Percentiles rank a stretch among this genome's conserved stretches.
Conservation (phyloP, 1,140 invertebrate genomes). For the Venustaconcha ellipsiformis region DNA sequence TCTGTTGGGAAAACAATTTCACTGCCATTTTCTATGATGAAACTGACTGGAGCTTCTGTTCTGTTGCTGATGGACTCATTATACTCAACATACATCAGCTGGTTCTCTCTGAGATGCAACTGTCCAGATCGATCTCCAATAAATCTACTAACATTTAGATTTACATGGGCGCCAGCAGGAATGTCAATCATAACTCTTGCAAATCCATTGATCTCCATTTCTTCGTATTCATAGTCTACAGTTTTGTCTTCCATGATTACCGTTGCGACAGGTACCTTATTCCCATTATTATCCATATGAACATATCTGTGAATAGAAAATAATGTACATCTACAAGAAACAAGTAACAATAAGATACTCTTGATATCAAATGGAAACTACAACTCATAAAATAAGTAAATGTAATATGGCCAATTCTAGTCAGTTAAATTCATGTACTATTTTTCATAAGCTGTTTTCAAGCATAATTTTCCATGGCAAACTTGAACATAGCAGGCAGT, state of each 20-base stretch:
- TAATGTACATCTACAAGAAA: neutral
- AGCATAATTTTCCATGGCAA: no score
- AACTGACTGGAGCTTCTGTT: slow-evolving; percentile 58
- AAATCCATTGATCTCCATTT: slow-evolving; percentile 48
- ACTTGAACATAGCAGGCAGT: no score
- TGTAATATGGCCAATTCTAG: no score
- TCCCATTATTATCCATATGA: slow-evolving; percentile 52
- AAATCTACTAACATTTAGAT: slow-evolving; percentile 43
- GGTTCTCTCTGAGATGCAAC: slow-evolving; percentile 50
- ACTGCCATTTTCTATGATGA: slow-evolving; percentile 50
- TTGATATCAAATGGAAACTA: no score
- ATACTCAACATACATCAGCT: slow-evolving; percentile 47
- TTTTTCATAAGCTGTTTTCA: no score
- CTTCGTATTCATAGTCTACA: slow-evolving; percentile 50
- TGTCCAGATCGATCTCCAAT: slow-evolving; percentile 56
- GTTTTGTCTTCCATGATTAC: slow-evolving; percentile 52
- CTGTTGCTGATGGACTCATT: slow-evolving; percentile 53
- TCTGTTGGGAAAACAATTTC: slow-evolving; percentile 56
- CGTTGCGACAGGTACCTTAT: slow-evolving; percentile 43
- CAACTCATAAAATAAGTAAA: no score
- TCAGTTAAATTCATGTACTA: no score
- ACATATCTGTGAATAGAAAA: slow-evolving; percentile 32
- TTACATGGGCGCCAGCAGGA: slow-evolving; percentile 25
- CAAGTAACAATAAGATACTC: no score
- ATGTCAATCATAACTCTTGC: slow-evolving; percentile 49